Evolutionary conservation across 2,888 invertebrate species (phyloP).

Genomic region (Alloscopus bannaensis): DNA sequence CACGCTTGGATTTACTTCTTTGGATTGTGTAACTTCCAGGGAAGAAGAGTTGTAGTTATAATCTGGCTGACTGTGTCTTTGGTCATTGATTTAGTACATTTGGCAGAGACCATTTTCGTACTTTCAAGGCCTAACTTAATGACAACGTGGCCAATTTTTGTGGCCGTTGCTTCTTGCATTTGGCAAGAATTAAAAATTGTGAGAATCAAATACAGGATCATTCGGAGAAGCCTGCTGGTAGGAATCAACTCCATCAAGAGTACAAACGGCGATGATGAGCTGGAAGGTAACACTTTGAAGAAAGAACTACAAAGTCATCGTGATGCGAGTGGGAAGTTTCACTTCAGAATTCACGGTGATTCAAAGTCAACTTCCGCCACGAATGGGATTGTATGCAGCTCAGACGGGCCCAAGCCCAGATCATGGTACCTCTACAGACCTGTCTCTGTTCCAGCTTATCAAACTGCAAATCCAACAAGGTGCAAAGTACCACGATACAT

Average conservation of each 20-base stretch:
- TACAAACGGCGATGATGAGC: constrained; percentile 18
- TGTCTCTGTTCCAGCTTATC: constrained; percentile 20
- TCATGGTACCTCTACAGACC: background rate
- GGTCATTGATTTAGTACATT: constrained; percentile 51
- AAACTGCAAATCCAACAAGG: no score
- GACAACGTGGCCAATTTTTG: constrained; percentile 47
- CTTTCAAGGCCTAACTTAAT: constrained; percentile 58
- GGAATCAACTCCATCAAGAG: constrained; percentile 34
- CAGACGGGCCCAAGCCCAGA: no score
- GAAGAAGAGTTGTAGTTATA: constrained; percentile 53
- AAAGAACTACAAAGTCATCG: constrained; percentile 24
- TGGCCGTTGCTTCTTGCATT: constrained; percentile 42
- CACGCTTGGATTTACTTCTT: background rate
- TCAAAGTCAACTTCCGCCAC: background rate
- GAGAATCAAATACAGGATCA: constrained; percentile 61
- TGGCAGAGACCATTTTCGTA: constrained; percentile 57
- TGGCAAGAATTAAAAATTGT: constrained; percentile 64
- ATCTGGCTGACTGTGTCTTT: constrained; percentile 59
- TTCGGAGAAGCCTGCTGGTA: constrained; percentile 45
- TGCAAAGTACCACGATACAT: no score
- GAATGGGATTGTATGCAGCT: no score
- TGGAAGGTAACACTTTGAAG: constrained; percentile 17
- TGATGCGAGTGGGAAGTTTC: constrained; percentile 16
- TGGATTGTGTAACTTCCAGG: constrained; percentile 26
- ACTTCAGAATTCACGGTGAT: background rate